A percentile compares a stretch with the other conserved stretches of the same genome.
Evolutionary conservation across 35 echinoderm and acorn worm species (phyloP).

Genomic region (Patiria miniata): DNA sequence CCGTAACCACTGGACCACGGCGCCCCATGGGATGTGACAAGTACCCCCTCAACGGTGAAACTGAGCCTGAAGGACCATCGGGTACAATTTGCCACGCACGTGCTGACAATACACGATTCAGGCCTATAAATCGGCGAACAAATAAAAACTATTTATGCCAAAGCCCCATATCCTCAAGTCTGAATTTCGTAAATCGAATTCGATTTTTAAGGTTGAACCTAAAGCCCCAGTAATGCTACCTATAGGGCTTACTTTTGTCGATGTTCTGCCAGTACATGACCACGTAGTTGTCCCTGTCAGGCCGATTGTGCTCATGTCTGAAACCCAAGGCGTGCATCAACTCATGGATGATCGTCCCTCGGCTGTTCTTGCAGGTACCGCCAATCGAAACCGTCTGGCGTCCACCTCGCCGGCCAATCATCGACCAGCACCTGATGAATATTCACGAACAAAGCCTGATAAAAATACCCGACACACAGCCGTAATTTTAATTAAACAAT

Average conservation of each 20-base stretch:
- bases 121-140: too few species aligned
- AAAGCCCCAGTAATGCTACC: not conserved
- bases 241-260: constrained; percentile 51
- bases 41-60: too few species aligned
- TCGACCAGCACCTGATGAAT: constrained; percentile 78
- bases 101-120: too few species aligned
- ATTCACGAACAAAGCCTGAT: not conserved
- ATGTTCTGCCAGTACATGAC: constrained; percentile 85
- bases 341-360: constrained; percentile 94
- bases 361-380: constrained; percentile 68
- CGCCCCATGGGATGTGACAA: too few species aligned
- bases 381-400: constrained; percentile 77
- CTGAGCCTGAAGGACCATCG: too few species aligned
- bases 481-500: not conserved
- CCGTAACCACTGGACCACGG: too few species aligned
- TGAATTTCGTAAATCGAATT: too few species aligned
- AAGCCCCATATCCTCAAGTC: too few species aligned
- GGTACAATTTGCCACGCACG: too few species aligned
- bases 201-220: too few species aligned
- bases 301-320: constrained; percentile 87
- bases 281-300: constrained; percentile 83
- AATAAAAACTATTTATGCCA: too few species aligned
- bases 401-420: constrained; percentile 76
- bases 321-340: constrained; percentile 90
- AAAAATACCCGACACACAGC: not conserved